phyloP scores from a whole-genome alignment of 2,888 invertebrate genomes.

The Amblyjoppa proteus region DNA sequence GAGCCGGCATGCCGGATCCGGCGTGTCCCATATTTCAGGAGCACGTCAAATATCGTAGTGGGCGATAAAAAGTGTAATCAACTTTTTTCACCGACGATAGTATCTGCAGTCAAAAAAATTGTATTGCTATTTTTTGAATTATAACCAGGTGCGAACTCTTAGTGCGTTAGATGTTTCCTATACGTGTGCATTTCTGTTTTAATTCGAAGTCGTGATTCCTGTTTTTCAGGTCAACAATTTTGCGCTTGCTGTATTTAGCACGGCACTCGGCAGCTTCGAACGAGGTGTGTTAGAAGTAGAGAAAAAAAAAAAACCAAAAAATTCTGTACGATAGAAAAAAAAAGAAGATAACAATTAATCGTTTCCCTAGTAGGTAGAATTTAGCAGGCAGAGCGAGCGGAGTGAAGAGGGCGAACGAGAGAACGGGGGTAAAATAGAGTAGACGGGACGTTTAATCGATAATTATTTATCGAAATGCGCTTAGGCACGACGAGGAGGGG shows the following conservation, averaged over 20 bases:
- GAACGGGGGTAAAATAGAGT: conserved; percentile 48
- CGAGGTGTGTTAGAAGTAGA: not conserved
- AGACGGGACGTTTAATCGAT: conserved; percentile 63
- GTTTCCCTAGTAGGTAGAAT: conserved; percentile 28
- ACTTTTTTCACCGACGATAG: not conserved
- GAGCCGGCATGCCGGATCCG: not conserved
- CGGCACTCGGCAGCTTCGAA: not conserved
- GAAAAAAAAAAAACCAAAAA: not conserved
- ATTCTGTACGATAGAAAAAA: not conserved
- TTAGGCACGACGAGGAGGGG: conserved; percentile 50
- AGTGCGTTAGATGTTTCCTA: not conserved
- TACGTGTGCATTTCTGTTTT: not conserved
- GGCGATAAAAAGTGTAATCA: not conserved
- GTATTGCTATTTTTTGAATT: not conserved
- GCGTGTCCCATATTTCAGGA: not conserved
- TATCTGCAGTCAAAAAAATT: not conserved
- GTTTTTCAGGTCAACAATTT: not conserved
- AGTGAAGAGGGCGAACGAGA: conserved; percentile 43
- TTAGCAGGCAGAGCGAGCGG: conserved; percentile 26
- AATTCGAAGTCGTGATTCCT: not conserved
- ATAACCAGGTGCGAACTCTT: not conserved
- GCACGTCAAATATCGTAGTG: not conserved
- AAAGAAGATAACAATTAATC: conserved; percentile 35
- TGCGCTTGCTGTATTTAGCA: not conserved
- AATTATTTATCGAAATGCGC: conserved; percentile 67